Evolutionary conservation across 2,113 vertebrate species (phyloP).

Genomic region (Chaetops frenatus): DNA sequence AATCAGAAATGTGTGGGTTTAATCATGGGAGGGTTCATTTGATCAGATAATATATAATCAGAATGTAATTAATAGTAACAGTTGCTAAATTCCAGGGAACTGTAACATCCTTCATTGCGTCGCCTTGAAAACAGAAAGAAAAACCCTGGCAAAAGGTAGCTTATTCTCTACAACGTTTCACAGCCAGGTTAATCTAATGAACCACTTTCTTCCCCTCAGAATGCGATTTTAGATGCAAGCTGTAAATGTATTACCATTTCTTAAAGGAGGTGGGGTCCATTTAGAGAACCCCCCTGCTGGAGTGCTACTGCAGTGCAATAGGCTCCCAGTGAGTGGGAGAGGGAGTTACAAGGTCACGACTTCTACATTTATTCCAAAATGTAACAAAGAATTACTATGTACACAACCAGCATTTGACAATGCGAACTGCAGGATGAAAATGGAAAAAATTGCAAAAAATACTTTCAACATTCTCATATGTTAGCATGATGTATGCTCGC

Average conservation of each 20-base stretch:
- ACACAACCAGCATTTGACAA: neutral
- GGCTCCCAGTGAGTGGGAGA: neutral
- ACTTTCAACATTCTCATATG: neutral
- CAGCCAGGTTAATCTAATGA: neutral
- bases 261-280: neutral
- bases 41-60: neutral
- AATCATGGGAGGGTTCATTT: accelerated
- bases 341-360: conserved; percentile 58
- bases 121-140: conserved; percentile 23
- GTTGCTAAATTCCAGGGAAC: neutral
- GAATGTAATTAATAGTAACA: neutral
- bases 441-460: neutral
- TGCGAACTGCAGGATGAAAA: neutral
- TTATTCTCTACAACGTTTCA: neutral
- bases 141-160: neutral
- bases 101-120: neutral
- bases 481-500: neutral
- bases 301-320: conserved; percentile 45
- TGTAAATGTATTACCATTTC: neutral
- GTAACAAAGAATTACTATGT: conserved; percentile 7
- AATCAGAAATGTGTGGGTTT: neutral
- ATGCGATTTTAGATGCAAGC: neutral
- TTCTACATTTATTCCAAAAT: conserved; percentile 34
- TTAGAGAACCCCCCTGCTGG: conserved; percentile 7
- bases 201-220: neutral